Base-by-base conservation (phyloP, 2,113 vertebrate genomes). In the Pterophyllum scalare region DNA sequence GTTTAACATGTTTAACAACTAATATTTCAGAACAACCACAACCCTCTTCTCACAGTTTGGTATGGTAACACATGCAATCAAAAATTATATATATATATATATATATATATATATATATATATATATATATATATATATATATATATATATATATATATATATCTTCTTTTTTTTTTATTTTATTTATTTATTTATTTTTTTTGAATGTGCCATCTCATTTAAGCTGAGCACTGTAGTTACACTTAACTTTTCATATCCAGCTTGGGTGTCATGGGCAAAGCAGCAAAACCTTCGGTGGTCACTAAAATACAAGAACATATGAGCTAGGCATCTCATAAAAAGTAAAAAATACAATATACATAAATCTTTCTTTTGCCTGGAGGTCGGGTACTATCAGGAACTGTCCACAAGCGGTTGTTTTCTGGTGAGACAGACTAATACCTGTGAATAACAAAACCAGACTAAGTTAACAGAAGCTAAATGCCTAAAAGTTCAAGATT, bases 361-460 rank as follows among this genome's bases (percentile, higher is more conserved):
- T 54, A 43, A 77, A 81, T 57, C 26, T 81, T 76, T 40, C 12
- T 46, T 72, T 82, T 40, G n/a, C 83, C 62, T 60, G 64, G 54
- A 70, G 24, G 62, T 59, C 19, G 1, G 57, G 2, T 80, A n/a
- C 46, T 75, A 59, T 61, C 75, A n/a, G 75, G 38, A 79, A 46
- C 12, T 49, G 2, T 88, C 84, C 62, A 85, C 49, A 56, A 31
- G 38, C 35, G 54, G 61, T 17, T 82, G 22, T 40, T 75, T 59
- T 46, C 70, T 61, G 58, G 19, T 77, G 9, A 77, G 75, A 81
- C 62, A 85, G 79, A 74, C 83, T 94, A 95, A 83, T 95, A 95
- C 90, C 95, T 95, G 93, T 31, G 61, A 85, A 87, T 5, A 81
- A 19, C 1, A 89, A 85, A 61, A 75, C 38, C n/a, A 84, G n/a